Percentiles rank a stretch among this genome's conserved stretches.
Evolutionary conservation across 1,140 invertebrate genomes (phyloP).

Genomic region (Aphidius ervi): DNA sequence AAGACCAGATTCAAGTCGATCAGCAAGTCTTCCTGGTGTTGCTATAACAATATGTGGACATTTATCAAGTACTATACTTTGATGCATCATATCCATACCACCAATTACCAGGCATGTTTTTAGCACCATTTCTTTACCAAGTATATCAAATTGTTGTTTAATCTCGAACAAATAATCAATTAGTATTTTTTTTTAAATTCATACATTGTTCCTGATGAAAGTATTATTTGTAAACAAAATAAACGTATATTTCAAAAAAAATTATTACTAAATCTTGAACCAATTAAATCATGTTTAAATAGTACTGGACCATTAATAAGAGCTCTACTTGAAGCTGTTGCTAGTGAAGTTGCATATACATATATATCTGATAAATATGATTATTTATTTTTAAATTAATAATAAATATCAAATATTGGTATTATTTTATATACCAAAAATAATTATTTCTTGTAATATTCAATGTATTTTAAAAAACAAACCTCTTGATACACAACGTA

Average conservation of each 20-base stretch:
- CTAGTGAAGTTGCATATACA: constrained; percentile 76
- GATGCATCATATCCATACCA: constrained; percentile 88
- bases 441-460: too few species aligned
- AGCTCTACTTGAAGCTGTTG: constrained; percentile 77
- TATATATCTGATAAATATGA: too few species aligned
- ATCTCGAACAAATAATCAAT: too few species aligned
- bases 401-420: too few species aligned
- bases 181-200: too few species aligned
- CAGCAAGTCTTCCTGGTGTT: constrained; percentile 85
- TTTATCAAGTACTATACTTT: constrained; percentile 80
- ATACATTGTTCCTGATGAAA: too few species aligned
- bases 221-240: constrained; percentile 77
- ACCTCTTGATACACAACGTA: too few species aligned
- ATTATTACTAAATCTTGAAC: constrained; percentile 67
- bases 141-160: constrained; percentile 85
- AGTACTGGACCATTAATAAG: constrained; percentile 60
- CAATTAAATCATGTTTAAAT: constrained; percentile 80
- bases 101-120: constrained; percentile 81
- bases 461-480: too few species aligned
- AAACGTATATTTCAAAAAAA: constrained; percentile 67
- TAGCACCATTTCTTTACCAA: constrained; percentile 83
- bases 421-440: too few species aligned
- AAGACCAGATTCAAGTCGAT: constrained; percentile 76
- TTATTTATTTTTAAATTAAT: too few species aligned
- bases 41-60: constrained; percentile 91